A percentile compares a stretch with the other conserved stretches of the same genome.
These are phyloP conservation scores for Virgularia gustaviana DNA, from an alignment of 92 coral and sea anemone species.

Conservation along the genomic window DNA sequence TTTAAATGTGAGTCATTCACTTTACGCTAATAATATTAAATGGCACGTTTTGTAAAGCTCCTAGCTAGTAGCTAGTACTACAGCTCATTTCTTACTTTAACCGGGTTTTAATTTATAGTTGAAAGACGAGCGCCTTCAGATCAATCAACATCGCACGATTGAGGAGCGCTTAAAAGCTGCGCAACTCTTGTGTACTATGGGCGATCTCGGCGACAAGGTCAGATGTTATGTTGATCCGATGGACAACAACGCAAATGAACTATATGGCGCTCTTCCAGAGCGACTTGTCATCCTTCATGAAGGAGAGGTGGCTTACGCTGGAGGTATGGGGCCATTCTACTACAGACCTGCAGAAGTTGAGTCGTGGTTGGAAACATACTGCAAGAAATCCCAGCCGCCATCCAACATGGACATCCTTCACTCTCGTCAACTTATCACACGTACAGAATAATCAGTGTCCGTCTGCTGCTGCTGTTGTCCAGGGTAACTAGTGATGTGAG, in stretches of 20 bases:
- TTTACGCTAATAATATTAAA: no score
- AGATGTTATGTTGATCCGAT: conserved; percentile 52
- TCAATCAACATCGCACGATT: conserved; percentile 69
- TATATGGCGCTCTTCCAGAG: conserved; percentile 74
- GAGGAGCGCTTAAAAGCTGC: conserved; percentile 82
- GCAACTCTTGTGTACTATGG: conserved; percentile 34
- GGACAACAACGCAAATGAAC: conserved; percentile 57
- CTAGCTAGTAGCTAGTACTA: no score
- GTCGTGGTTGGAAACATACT: conserved; percentile 53
- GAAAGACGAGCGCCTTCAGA: conserved; percentile 46
- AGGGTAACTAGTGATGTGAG: background rate
- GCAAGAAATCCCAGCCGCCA: background rate
- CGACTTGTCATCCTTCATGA: conserved; percentile 63
- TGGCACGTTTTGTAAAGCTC: no score
- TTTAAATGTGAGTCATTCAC: no score
- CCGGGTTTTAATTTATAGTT: background rate
- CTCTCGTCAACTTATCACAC: background rate
- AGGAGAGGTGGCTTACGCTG: conserved; percentile 59
- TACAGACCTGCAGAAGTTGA: conserved; percentile 58
- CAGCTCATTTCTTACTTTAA: no score
- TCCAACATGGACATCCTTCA: background rate
- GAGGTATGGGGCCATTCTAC: conserved; percentile 76
- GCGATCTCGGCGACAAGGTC: conserved; percentile 7
- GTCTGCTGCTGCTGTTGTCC: background rate
- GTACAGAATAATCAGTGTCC: background rate